Percentiles rank a stretch among this genome's conserved stretches.
These are phyloP conservation scores for Meloidogyne hapla DNA, from an alignment of 1,140 invertebrate genomes.

Conservation along the genomic window DNA sequence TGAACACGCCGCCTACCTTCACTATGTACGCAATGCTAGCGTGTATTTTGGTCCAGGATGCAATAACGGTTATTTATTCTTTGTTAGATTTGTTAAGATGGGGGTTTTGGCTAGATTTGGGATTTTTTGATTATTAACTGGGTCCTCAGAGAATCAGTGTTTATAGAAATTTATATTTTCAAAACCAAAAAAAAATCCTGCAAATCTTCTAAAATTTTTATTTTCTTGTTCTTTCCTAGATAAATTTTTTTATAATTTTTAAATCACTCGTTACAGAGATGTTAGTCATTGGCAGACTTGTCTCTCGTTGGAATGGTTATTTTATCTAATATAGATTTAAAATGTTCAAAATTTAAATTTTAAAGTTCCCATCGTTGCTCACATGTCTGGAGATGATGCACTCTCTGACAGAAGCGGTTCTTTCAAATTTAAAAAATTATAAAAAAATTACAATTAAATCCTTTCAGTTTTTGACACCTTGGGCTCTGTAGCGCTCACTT, in stretches of 20 bases:
- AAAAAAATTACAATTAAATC: slow-evolving; percentile 3
- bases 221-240: no score
- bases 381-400: slow-evolving; percentile 58
- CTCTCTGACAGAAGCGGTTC: slow-evolving; percentile 44
- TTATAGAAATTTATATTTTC: no score
- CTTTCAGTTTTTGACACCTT: slow-evolving; percentile 59
- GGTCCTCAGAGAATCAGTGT: no score
- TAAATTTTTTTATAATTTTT: background rate
- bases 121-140: no score
- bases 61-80: slow-evolving; percentile 57
- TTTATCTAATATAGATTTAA: background rate
- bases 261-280: slow-evolving; percentile 42
- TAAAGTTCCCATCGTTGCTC: slow-evolving; percentile 57
- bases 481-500: slow-evolving; percentile 59
- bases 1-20: slow-evolving; percentile 59
- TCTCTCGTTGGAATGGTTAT: slow-evolving; percentile 54
- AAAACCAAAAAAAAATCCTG: no score
- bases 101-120: no score
- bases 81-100: background rate
- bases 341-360: background rate
- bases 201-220: no score
- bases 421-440: background rate
- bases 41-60: slow-evolving; percentile 61
- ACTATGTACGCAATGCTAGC: slow-evolving; percentile 57
- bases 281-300: slow-evolving; percentile 57